These are phyloP conservation scores for Recurvirostra avosetta DNA, from an alignment of 2,113 vertebrate genomes.

Conservation along the genomic window DNA sequence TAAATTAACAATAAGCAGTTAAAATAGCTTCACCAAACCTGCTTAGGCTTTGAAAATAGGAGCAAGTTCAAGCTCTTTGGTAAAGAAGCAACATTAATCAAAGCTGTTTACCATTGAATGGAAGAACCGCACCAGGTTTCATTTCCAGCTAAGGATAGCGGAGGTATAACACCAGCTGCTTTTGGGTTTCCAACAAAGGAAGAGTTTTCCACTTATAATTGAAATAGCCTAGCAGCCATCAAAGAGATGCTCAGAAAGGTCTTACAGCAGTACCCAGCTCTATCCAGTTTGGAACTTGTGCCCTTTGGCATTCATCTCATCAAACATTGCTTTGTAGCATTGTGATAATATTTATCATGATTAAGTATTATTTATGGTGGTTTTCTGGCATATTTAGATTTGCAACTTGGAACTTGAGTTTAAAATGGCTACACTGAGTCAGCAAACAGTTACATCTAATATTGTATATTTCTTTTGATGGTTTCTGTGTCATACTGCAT, in stretches of 20 bases:
- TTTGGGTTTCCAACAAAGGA: not conserved
- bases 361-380: not conserved
- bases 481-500: not conserved
- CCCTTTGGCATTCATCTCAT: not conserved
- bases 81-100: not conserved
- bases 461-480: not conserved
- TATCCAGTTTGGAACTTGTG: not conserved
- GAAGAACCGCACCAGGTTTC: not conserved
- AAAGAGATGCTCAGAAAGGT: not conserved
- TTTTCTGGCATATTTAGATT: not conserved
- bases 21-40: not conserved
- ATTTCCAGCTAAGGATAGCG: not conserved
- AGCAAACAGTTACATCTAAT: not conserved
- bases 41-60: not conserved
- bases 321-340: not conserved
- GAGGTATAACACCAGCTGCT: not conserved
- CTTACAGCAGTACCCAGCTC: not conserved
- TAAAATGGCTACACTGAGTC: not conserved
- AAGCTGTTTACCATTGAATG: not conserved
- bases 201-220: accelerated
- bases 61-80: not conserved
- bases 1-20: not conserved
- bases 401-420: not conserved
- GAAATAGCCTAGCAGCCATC: not conserved
- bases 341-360: not conserved